Evolutionary conservation across 2,888 invertebrate species (phyloP).

Genomic region (Steinernema carpocapsae): DNA sequence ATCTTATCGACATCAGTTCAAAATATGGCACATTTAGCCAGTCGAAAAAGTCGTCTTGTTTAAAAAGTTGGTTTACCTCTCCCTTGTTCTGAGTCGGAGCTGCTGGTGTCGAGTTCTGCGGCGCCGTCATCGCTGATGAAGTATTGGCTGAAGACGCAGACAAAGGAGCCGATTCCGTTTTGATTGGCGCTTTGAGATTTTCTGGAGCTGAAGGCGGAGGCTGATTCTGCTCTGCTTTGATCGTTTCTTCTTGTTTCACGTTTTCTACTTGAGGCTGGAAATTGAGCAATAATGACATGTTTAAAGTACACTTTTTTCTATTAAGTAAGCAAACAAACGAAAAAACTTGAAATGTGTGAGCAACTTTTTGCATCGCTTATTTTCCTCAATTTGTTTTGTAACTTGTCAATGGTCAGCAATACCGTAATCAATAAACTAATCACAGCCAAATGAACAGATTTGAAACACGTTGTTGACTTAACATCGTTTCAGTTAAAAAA

Average conservation of each 20-base stretch:
- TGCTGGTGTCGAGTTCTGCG: neutral
- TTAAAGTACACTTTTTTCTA: too few relatives aligned
- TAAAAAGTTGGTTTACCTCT: slow-evolving; percentile 14
- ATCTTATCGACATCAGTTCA: too few relatives aligned
- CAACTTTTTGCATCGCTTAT: too few relatives aligned
- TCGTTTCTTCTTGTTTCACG: neutral
- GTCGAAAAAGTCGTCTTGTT: neutral
- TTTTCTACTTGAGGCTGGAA: neutral
- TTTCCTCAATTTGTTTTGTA: too few relatives aligned
- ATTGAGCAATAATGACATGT: neutral
- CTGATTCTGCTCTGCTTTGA: too few relatives aligned
- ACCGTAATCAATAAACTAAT: too few relatives aligned
- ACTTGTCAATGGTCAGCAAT: too few relatives aligned
- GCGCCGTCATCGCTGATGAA: neutral
- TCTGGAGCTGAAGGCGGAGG: neutral
- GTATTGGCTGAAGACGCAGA: neutral
- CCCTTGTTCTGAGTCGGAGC: slow-evolving; percentile 22
- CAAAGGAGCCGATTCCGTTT: neutral
- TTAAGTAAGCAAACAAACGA: too few relatives aligned
- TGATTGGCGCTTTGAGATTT: neutral
- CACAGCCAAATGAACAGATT: too few relatives aligned
- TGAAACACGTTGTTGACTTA: too few relatives aligned
- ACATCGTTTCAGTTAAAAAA: too few relatives aligned
- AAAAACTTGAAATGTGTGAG: too few relatives aligned
- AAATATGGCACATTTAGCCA: neutral